These are phyloP conservation scores for Chelidonichthys spinosus DNA, from an alignment of 2,797 vertebrate species.

Conservation along the genomic window DNA sequence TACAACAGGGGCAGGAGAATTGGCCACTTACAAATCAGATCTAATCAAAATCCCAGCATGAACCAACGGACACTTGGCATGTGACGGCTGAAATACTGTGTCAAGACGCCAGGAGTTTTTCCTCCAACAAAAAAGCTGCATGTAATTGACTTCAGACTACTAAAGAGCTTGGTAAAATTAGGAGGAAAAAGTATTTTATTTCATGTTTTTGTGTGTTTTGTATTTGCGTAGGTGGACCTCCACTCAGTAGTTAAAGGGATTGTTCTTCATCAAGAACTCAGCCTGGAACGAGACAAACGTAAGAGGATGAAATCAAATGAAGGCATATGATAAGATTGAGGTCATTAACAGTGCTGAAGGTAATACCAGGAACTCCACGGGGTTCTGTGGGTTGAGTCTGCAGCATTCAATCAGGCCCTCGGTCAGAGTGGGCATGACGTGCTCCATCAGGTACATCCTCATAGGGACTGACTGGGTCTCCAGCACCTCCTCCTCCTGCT, in stretches of 20 bases:
- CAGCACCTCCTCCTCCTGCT: slow-evolving; percentile 86
- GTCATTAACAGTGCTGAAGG: background rate
- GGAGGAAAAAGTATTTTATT: background rate
- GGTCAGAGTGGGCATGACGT: slow-evolving; percentile 91
- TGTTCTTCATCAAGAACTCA: slow-evolving; percentile 92
- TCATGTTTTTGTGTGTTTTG: background rate
- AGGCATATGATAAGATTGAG: background rate
- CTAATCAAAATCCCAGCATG: slow-evolving; percentile 50
- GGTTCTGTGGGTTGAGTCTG: slow-evolving; percentile 86
- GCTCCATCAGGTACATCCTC: slow-evolving; percentile 88
- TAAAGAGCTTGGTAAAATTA: slow-evolving; percentile 3
- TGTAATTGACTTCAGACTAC: slow-evolving; percentile 19
- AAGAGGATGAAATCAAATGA: background rate
- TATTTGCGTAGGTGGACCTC: background rate
- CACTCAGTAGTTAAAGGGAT: slow-evolving; percentile 78
- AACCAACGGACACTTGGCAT: slow-evolving; percentile 48
- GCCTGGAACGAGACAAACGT: slow-evolving; percentile 83
- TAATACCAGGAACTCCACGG: slow-evolving; percentile 90
- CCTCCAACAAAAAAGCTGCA: slow-evolving; percentile 17
- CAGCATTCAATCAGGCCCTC: slow-evolving; percentile 90
- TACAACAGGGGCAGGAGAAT: slow-evolving; percentile 52
- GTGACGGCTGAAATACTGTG: slow-evolving; percentile 26
- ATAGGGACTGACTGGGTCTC: slow-evolving; percentile 85
- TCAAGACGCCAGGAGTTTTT: slow-evolving; percentile 26
- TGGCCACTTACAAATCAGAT: slow-evolving; percentile 54